These are phyloP conservation scores for Phyto melanocephala DNA, from an alignment of 2,888 invertebrate genomes.

Conservation along the genomic window DNA sequence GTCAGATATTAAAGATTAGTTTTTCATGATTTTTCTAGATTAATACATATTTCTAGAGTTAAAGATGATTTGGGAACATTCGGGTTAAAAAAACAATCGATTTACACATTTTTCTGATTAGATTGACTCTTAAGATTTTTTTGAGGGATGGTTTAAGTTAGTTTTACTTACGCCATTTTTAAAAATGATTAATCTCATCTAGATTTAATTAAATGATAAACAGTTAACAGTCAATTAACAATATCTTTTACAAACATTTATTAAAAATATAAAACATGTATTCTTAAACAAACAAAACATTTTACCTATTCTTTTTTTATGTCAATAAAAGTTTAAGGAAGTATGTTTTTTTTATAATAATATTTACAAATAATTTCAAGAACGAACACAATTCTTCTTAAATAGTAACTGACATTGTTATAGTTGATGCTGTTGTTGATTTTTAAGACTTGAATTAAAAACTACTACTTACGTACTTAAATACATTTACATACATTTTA, in stretches of 20 bases:
- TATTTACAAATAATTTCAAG: conserved; percentile 43
- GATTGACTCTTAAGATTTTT: too few relatives aligned
- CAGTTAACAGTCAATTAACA: conserved; percentile 7
- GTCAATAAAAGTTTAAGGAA: conserved; percentile 28
- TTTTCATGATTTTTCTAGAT: too few relatives aligned
- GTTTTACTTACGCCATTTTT: too few relatives aligned
- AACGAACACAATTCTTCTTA: conserved; percentile 44
- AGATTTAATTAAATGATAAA: not conserved
- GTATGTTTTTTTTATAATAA: not conserved
- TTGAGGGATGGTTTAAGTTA: too few relatives aligned
- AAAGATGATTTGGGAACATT: too few relatives aligned
- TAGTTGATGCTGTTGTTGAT: conserved; percentile 14
- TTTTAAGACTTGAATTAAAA: conserved; percentile 27
- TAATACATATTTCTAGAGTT: too few relatives aligned
- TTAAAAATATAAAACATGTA: conserved; percentile 63
- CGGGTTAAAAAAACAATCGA: too few relatives aligned
- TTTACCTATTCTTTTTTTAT: conserved; percentile 59
- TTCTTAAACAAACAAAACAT: conserved; percentile 64
- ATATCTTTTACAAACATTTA: conserved; percentile 59
- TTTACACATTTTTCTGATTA: too few relatives aligned
- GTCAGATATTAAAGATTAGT: too few relatives aligned
- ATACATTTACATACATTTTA: not conserved
- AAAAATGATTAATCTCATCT: too few relatives aligned
- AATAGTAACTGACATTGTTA: conserved; percentile 50
- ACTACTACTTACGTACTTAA: not conserved